Conservation (phyloP, 2,113 vertebrate genomes). For the Gymnocephalus cernua region DNA sequence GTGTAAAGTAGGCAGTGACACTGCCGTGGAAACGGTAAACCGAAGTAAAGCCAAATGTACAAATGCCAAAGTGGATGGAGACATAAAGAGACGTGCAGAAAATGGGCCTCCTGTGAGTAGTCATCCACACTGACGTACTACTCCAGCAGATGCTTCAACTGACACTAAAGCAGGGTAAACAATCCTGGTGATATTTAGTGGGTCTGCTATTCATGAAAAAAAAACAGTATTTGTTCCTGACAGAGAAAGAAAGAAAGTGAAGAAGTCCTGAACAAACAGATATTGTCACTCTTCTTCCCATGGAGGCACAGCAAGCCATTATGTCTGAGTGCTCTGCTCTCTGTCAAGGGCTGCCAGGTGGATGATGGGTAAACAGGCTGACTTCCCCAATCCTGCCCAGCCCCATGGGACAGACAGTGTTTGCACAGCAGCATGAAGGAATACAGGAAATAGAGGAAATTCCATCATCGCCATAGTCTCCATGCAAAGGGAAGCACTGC, state of each 20-base stretch:
- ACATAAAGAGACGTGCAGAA: slow-evolving; percentile 19
- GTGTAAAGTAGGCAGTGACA: slow-evolving; percentile 46
- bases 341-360: slow-evolving; percentile 74
- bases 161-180: slow-evolving; percentile 59
- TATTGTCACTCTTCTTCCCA: slow-evolving; percentile 32
- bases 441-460: slow-evolving; percentile 80
- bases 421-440: slow-evolving; percentile 72
- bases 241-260: slow-evolving; percentile 50
- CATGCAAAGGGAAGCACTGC: slow-evolving; percentile 30
- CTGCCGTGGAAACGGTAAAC: slow-evolving; percentile 22
- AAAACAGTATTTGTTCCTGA: slow-evolving; percentile 40
- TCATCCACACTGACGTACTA: slow-evolving; percentile 43
- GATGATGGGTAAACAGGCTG: slow-evolving; percentile 80
- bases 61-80: slow-evolving; percentile 37
- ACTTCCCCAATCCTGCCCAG: slow-evolving; percentile 59
- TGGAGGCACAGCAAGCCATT: slow-evolving; percentile 19
- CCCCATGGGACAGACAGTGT: slow-evolving; percentile 65
- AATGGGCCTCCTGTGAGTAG: slow-evolving; percentile 43
- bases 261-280: slow-evolving; percentile 66
- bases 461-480: slow-evolving; percentile 57
- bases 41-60: slow-evolving; percentile 46
- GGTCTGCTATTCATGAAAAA: slow-evolving; percentile 57
- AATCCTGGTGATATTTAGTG: slow-evolving; percentile 57
- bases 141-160: slow-evolving; percentile 32
- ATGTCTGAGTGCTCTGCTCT: slow-evolving; percentile 62